A percentile compares a stretch with the other conserved stretches of the same genome.
phyloP scores from a whole-genome alignment of 2,113 vertebrate species.

The Pundamilia nyererei region DNA sequence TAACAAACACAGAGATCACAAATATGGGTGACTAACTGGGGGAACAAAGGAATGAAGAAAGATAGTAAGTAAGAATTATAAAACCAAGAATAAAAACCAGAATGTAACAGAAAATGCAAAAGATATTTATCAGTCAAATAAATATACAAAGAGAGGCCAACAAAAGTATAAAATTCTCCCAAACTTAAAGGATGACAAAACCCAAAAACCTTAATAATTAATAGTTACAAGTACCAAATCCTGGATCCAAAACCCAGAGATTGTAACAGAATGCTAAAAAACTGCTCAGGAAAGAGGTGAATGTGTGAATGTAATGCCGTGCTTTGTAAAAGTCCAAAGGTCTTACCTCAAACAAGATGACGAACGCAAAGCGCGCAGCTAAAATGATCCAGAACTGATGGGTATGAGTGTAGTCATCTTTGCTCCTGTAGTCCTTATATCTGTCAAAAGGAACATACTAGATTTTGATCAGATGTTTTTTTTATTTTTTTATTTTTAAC shows the following conservation, averaged over 20 bases:
- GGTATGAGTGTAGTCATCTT: slow-evolving; percentile 72
- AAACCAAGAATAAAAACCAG: neutral
- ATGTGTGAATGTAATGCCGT: neutral
- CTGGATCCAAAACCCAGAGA: neutral
- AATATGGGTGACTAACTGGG: neutral
- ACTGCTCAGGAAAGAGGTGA: neutral
- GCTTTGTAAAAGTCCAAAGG: neutral
- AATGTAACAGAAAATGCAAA: neutral
- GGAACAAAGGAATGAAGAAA: neutral
- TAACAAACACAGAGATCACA: neutral
- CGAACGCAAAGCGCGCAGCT: slow-evolving; percentile 85
- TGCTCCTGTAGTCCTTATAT: slow-evolving; percentile 84
- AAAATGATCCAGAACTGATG: slow-evolving; percentile 87
- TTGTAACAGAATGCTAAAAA: neutral
- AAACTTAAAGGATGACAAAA: neutral
- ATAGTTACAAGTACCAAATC: neutral
- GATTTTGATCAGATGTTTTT: neutral
- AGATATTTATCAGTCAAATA: neutral
- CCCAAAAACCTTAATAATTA: neutral
- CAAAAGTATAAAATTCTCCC: neutral
- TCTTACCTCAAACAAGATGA: slow-evolving; percentile 89
- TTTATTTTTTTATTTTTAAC: neutral
- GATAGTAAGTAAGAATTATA: neutral
- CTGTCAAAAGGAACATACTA: slow-evolving; percentile 53
- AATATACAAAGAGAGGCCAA: neutral